Percentiles rank a stretch among this genome's conserved stretches.
Evolutionary conservation across 2,797 vertebrate genomes (phyloP).

Genomic region (Manis javanica): DNA sequence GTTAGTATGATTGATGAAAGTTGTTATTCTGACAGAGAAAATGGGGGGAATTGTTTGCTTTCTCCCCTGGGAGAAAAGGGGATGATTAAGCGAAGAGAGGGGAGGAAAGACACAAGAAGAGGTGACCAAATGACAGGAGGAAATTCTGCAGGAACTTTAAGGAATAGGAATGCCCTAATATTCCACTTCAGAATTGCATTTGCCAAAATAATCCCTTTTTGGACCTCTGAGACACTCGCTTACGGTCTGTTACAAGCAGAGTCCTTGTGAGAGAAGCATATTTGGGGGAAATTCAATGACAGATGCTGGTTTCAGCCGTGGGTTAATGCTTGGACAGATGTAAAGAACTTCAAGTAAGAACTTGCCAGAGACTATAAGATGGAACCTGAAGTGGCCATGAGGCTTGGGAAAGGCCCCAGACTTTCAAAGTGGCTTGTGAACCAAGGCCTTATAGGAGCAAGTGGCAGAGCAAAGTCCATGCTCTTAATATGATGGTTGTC

Average conservation of each 20-base stretch:
- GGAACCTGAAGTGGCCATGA: background rate
- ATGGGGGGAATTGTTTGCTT: background rate
- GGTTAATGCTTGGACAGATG: background rate
- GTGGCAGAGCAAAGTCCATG: background rate
- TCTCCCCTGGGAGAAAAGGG: background rate
- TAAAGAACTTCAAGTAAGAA: background rate
- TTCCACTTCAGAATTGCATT: background rate
- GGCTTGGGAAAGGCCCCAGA: background rate
- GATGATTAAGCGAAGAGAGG: background rate
- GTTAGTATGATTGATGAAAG: background rate
- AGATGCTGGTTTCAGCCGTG: background rate
- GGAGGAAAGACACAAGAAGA: background rate
- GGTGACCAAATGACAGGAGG: background rate
- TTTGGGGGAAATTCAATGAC: background rate
- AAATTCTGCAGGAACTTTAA: background rate
- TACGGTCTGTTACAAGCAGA: background rate
- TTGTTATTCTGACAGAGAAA: slow-evolving; percentile 27
- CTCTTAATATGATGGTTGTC: background rate
- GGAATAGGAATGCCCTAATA: background rate
- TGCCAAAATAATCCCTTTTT: background rate
- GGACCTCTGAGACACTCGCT: background rate
- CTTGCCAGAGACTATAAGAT: background rate
- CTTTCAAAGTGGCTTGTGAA: background rate
- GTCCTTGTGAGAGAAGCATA: background rate
- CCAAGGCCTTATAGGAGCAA: background rate